A percentile compares a stretch with the other conserved stretches of the same genome.
phyloP scores from a whole-genome alignment of 2,888 invertebrate species.

The Crocallis elinguaria region DNA sequence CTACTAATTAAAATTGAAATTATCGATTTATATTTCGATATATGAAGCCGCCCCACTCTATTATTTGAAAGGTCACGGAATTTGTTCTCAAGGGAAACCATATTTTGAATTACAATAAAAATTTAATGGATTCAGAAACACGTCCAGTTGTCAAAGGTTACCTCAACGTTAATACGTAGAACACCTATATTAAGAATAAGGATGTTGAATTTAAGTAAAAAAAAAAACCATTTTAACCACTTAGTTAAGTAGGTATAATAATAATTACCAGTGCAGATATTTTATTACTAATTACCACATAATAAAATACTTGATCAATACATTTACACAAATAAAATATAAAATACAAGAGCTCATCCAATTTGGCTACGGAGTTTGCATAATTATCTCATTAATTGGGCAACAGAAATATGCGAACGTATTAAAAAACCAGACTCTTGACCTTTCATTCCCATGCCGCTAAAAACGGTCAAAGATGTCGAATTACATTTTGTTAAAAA shows the following conservation, averaged over 20 bases:
- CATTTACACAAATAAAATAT: constrained; percentile 9
- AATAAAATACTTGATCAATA: neutral
- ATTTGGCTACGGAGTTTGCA: constrained; percentile 10
- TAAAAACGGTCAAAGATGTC: constrained; percentile 8
- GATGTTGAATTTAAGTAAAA: neutral
- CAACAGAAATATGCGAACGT: neutral
- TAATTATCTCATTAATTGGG: constrained; percentile 20
- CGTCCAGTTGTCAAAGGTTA: neutral
- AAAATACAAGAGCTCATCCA: constrained; percentile 6
- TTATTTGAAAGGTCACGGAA: neutral
- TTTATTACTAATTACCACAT: neutral
- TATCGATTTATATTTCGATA: too few species aligned
- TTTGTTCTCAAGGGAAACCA: neutral
- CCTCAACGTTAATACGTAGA: too few species aligned
- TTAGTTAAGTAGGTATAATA: neutral
- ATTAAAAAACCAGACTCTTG: constrained; percentile 7
- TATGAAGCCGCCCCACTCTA: neutral
- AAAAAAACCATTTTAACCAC: neutral
- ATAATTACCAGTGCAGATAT: too few species aligned
- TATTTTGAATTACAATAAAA: too few species aligned
- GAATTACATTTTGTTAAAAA: constrained; percentile 3
- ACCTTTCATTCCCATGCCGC: constrained; percentile 21
- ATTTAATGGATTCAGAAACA: neutral
- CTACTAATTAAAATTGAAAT: too few species aligned
- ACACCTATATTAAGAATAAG: neutral